A percentile compares a stretch with the other conserved stretches of the same genome.
Evolutionary conservation across 2,888 invertebrate genomes (phyloP).

Genomic region (Luffia ferchaultella): DNA sequence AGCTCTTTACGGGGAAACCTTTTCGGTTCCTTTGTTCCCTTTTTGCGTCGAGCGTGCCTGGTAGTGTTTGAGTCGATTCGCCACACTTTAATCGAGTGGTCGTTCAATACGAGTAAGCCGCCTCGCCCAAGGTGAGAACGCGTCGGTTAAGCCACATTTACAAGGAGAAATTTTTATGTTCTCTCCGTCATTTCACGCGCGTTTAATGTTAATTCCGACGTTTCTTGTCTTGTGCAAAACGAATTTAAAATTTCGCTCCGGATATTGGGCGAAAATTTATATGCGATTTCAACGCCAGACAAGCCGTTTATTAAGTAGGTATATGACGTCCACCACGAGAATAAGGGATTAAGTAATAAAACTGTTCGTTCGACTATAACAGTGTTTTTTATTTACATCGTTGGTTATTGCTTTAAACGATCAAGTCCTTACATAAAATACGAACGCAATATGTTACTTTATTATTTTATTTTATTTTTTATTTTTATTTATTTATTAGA

Average conservation of each 20-base stretch:
- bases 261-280: conserved; percentile 35
- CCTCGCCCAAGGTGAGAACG: conserved; percentile 45
- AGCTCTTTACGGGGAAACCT: conserved; percentile 18
- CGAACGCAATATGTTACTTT: no score
- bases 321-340: conserved; percentile 30
- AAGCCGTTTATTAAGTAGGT: conserved; percentile 33
- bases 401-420: no score
- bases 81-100: conserved; percentile 49
- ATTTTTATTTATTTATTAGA: no score
- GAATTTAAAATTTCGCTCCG: conserved; percentile 37
- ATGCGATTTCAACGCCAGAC: conserved; percentile 34
- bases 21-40: conserved; percentile 2
- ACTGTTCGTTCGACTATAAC: conserved; percentile 39
- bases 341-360: conserved; percentile 42
- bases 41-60: conserved; percentile 10
- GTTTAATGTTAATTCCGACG: conserved; percentile 51
- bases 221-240: conserved; percentile 37
- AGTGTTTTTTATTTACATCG: conserved; percentile 36
- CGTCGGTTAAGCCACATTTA: conserved; percentile 35
- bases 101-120: conserved; percentile 42
- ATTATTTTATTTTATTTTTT: no score
- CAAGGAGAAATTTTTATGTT: conserved; percentile 51
- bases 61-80: conserved; percentile 54
- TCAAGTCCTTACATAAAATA: no score
- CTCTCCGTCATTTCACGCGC: conserved; percentile 55